Evolutionary conservation across 2,113 vertebrate genomes (phyloP).

Genomic region (Pyrgilauda ruficollis): DNA sequence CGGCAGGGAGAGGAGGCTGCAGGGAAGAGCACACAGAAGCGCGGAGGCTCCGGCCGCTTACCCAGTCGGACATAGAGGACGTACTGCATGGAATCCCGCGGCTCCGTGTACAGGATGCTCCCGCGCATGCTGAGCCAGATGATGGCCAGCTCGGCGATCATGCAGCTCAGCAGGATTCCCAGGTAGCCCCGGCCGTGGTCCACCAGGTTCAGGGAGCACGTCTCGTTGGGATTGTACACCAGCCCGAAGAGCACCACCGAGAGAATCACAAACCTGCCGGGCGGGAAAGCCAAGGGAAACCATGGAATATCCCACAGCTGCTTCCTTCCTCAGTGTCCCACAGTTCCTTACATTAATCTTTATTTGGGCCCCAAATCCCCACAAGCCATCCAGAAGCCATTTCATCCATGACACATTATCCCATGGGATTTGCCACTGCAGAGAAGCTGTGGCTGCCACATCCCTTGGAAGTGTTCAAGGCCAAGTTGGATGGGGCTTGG

Average conservation of each 20-base stretch:
- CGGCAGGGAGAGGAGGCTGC: conserved; percentile 2
- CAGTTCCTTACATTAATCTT: neutral
- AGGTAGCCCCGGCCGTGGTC: conserved; percentile 97
- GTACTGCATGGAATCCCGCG: conserved; percentile 96
- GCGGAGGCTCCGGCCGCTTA: conserved; percentile 71
- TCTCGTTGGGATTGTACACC: conserved; percentile 88
- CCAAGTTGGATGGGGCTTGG: neutral
- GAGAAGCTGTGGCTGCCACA: neutral
- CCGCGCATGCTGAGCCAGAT: conserved; percentile 99
- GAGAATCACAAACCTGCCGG: conserved; percentile 91
- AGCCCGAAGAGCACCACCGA: conserved; percentile 97
- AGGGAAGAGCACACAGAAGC: neutral
- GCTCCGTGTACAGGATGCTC: conserved; percentile 97
- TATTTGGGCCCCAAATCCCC: neutral
- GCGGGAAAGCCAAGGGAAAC: neutral
- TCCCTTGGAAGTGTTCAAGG: neutral
- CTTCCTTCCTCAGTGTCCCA: neutral
- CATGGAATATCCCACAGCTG: neutral
- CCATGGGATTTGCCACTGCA: neutral
- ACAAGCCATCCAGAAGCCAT: neutral
- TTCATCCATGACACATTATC: neutral
- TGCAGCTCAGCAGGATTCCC: conserved; percentile 96
- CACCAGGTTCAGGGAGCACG: conserved; percentile 93
- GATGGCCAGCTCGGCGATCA: conserved; percentile 98
- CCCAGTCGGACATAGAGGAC: conserved; percentile 97